A percentile compares a stretch with the other conserved stretches of the same genome.
Conservation (phyloP, 2,113 vertebrate species). For the Amazona vittata region DNA sequence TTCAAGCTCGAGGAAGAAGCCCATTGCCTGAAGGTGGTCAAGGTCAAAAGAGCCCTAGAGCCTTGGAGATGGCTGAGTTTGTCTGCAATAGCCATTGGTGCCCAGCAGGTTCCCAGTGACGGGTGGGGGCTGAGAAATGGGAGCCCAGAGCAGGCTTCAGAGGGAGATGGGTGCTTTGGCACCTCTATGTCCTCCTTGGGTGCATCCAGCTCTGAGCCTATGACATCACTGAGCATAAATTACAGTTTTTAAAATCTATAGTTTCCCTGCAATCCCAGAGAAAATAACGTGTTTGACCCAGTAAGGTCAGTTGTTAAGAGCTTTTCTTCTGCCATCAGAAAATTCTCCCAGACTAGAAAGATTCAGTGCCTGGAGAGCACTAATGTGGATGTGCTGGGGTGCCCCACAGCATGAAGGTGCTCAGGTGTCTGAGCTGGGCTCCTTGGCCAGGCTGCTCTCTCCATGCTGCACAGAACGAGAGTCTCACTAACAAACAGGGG, state of each 20-base stretch:
- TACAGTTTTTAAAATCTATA: not conserved
- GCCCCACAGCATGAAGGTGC: not conserved
- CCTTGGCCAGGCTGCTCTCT: not conserved
- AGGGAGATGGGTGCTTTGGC: not conserved
- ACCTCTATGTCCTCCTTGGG: not conserved
- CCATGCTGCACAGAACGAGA: accelerated
- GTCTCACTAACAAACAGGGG: not conserved
- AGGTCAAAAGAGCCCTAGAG: not conserved
- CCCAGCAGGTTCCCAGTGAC: not conserved
- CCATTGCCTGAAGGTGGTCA: not conserved
- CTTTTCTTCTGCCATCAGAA: not conserved
- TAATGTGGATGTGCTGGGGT: accelerated
- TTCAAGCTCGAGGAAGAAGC: conserved; percentile 30
- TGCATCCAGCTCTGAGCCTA: not conserved
- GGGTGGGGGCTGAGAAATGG: not conserved
- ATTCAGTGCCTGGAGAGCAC: not conserved
- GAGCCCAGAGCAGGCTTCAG: not conserved
- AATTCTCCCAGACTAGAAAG: not conserved
- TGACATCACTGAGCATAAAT: not conserved
- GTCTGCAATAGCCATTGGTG: accelerated
- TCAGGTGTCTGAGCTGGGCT: not conserved
- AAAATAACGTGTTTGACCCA: not conserved
- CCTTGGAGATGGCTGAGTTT: not conserved
- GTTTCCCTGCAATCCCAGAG: not conserved
- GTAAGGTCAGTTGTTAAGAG: not conserved